A percentile compares a stretch with the other conserved stretches of the same genome.
These are phyloP conservation scores for Chelmon rostratus DNA, from an alignment of 2,797 vertebrate genomes.

Conservation along the genomic window DNA sequence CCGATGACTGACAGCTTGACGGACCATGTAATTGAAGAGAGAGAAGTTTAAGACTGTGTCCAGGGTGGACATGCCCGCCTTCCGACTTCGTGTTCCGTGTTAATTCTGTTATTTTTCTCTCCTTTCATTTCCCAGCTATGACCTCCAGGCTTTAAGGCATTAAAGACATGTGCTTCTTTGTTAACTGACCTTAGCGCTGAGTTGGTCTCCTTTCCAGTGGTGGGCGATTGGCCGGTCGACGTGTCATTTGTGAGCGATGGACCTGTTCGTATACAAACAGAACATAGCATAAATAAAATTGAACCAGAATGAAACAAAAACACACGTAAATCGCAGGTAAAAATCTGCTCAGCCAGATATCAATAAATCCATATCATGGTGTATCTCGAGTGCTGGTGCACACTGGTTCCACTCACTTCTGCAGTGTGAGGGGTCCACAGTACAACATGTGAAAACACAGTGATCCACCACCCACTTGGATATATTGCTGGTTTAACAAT, in stretches of 20 bases:
- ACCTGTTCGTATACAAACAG: background rate
- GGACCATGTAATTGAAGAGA: background rate
- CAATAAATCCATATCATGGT: no score
- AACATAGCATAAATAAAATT: no score
- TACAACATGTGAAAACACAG: background rate
- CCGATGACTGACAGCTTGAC: constrained; percentile 3
- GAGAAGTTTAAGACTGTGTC: background rate
- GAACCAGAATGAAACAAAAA: no score
- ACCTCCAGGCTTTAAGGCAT: background rate
- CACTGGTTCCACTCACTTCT: no score
- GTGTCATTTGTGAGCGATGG: background rate
- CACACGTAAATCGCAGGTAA: no score
- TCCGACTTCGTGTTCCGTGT: no score
- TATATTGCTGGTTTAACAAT: background rate
- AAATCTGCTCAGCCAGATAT: no score
- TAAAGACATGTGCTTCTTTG: background rate
- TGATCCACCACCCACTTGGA: background rate
- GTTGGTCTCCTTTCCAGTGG: background rate
- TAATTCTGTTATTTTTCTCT: background rate
- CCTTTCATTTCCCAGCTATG: background rate
- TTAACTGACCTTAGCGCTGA: background rate
- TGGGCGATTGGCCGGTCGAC: background rate
- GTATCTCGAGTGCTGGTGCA: no score
- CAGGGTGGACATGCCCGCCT: background rate
- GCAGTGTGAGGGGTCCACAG: no score